Percentiles rank a stretch among this genome's conserved stretches.
These are phyloP conservation scores for Manis crassicaudata DNA, from an alignment of 2,797 vertebrate species.

Conservation along the genomic window DNA sequence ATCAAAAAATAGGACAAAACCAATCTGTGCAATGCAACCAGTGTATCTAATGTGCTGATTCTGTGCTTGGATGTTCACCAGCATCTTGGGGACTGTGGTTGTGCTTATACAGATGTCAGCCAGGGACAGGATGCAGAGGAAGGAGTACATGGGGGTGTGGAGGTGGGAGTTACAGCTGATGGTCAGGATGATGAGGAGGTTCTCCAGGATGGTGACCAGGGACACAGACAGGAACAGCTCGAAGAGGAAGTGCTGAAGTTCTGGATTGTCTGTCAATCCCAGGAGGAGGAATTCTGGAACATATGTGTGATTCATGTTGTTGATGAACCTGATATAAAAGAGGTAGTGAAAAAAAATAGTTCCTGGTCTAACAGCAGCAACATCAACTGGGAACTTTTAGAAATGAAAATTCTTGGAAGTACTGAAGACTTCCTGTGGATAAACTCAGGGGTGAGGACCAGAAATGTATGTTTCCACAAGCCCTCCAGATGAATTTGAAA, in stretches of 20 bases:
- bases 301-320: neutral
- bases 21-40: constrained; percentile 1
- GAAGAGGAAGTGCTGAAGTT: neutral
- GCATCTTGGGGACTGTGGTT: constrained; percentile 50
- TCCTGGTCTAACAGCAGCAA: neutral
- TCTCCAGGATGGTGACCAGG: constrained; percentile 43
- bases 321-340: neutral
- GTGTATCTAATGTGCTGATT: neutral
- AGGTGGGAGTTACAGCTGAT: neutral
- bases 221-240: constrained; percentile 28
- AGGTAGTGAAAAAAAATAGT: neutral
- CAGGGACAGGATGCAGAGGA: constrained; percentile 31
- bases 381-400: neutral
- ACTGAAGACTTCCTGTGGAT: too few relatives aligned
- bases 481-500: too few relatives aligned
- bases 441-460: too few relatives aligned
- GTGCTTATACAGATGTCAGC: constrained; percentile 36
- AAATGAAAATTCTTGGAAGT: too few relatives aligned
- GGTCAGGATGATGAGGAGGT: constrained; percentile 47
- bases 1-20: neutral
- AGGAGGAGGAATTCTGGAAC: neutral
- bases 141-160: constrained; percentile 57
- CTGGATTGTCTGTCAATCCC: neutral
- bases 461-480: too few relatives aligned
- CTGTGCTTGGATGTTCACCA: neutral